phyloP scores from a whole-genome alignment of 2,113 vertebrate species.

The Corythornis vintsioides region DNA sequence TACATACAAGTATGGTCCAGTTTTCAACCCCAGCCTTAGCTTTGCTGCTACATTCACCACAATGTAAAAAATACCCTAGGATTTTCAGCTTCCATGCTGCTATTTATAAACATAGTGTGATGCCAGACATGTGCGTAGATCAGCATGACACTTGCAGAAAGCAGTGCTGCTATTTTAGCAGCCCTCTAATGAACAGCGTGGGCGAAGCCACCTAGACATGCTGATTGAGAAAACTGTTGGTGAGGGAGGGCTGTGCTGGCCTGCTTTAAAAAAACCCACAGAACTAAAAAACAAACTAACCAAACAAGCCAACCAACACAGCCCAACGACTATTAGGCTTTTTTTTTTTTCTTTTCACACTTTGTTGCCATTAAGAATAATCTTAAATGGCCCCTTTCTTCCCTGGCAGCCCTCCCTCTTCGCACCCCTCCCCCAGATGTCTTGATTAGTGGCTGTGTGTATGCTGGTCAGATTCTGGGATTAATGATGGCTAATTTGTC shows the following conservation, averaged over 20 bases:
- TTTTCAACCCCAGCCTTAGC: not conserved
- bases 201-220: constrained; percentile 36
- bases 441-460: constrained; percentile 93
- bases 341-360: not conserved
- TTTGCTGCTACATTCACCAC: not conserved
- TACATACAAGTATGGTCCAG: not conserved
- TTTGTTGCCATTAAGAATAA: constrained; percentile 53
- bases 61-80: not conserved
- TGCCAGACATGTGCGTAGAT: constrained; percentile 55
- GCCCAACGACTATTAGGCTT: not conserved
- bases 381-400: constrained; percentile 55
- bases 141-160: constrained; percentile 37
- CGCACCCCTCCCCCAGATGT: constrained; percentile 84
- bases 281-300: not conserved
- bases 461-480: constrained; percentile 99
- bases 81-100: not conserved
- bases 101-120: constrained; percentile 63
- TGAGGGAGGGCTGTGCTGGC: not conserved
- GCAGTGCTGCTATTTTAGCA: constrained; percentile 58
- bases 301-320: not conserved
- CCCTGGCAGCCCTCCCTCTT: not conserved
- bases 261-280: not conserved
- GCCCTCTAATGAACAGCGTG: constrained; percentile 41
- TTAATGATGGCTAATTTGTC: constrained; percentile 99
- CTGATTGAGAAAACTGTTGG: not conserved